Percentiles rank a stretch among this genome's conserved stretches.
Evolutionary conservation across 1,140 invertebrate species (phyloP).

Genomic region (Drosophila pectinifera): DNA sequence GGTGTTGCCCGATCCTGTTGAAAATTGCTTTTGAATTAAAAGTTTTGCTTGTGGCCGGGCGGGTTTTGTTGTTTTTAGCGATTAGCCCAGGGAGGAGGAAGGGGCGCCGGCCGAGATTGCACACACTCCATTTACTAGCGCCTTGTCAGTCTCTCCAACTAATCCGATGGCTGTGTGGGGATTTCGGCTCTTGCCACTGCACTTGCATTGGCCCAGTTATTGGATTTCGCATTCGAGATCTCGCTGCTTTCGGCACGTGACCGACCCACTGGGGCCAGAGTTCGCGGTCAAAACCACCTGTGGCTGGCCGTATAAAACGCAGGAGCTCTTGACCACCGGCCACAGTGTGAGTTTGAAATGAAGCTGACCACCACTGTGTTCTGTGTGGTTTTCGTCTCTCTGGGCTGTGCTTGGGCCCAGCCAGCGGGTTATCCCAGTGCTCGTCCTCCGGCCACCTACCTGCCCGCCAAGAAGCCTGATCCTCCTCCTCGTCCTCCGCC

Average conservation of each 20-base stretch:
- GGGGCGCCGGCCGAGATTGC: constrained; percentile 9
- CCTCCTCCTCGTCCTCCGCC: constrained; percentile 36
- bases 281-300: constrained; percentile 46
- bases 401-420: constrained; percentile 18
- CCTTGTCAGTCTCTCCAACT: constrained; percentile 58
- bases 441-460: constrained; percentile 60
- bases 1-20: constrained; percentile 67
- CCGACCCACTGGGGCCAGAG: constrained; percentile 36
- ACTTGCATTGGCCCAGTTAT: constrained; percentile 66
- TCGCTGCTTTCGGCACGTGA: constrained; percentile 56
- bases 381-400: constrained; percentile 12
- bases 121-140: constrained; percentile 67
- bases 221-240: constrained; percentile 8
- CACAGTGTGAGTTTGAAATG: constrained; percentile 54
- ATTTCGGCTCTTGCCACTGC: constrained; percentile 46
- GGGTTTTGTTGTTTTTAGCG: constrained; percentile 80
- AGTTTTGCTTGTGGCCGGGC: constrained; percentile 69
- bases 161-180: constrained; percentile 24
- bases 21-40: constrained; percentile 71
- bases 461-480: constrained; percentile 54
- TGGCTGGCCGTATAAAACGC: constrained; percentile 44
- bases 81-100: constrained; percentile 58
- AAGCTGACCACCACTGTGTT: constrained; percentile 32
- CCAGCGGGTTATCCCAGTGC: constrained; percentile 65
- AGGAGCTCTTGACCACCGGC: constrained; percentile 5